These are phyloP conservation scores for Drosophila pachea DNA, from an alignment of 1,140 invertebrate species.

Conservation along the genomic window DNA sequence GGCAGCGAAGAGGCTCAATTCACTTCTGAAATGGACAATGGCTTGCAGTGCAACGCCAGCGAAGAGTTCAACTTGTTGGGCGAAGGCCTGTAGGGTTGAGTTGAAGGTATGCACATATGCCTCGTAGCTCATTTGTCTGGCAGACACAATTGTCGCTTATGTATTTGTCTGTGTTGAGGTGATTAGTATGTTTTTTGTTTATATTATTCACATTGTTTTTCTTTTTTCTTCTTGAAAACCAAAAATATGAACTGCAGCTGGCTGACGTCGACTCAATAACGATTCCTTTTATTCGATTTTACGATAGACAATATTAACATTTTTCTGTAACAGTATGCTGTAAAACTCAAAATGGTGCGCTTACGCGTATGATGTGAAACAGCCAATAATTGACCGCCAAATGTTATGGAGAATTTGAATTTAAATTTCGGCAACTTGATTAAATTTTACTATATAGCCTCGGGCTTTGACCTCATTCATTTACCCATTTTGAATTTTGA, in stretches of 20 bases:
- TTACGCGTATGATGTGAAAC: background rate
- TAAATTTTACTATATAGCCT: background rate
- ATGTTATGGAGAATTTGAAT: conserved; percentile 3
- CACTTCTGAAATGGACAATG: conserved; percentile 34
- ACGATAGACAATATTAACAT: background rate
- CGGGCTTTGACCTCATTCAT: conserved; percentile 47
- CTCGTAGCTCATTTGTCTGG: conserved; percentile 61
- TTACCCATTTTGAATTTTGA: conserved; percentile 1
- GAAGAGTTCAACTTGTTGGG: conserved; percentile 64
- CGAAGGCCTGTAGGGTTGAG: conserved; percentile 63
- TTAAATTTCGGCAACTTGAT: background rate
- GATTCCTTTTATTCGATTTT: conserved; percentile 28
- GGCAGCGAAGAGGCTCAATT: conserved; percentile 39
- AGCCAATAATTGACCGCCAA: background rate
- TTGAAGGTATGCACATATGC: conserved; percentile 58
- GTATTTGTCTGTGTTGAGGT: conserved; percentile 5
- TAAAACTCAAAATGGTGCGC: conserved; percentile 12
- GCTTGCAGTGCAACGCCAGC: conserved; percentile 60
- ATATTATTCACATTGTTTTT: conserved; percentile 33
- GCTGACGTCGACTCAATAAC: conserved; percentile 21
- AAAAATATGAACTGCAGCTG: conserved; percentile 38
- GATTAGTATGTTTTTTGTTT: conserved; percentile 12
- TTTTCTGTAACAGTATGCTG: conserved; percentile 5
- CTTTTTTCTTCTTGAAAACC: conserved; percentile 17
- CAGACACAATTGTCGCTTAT: background rate